Base-by-base conservation (phyloP, 2,797 vertebrate species). In the Nasua narica region DNA sequence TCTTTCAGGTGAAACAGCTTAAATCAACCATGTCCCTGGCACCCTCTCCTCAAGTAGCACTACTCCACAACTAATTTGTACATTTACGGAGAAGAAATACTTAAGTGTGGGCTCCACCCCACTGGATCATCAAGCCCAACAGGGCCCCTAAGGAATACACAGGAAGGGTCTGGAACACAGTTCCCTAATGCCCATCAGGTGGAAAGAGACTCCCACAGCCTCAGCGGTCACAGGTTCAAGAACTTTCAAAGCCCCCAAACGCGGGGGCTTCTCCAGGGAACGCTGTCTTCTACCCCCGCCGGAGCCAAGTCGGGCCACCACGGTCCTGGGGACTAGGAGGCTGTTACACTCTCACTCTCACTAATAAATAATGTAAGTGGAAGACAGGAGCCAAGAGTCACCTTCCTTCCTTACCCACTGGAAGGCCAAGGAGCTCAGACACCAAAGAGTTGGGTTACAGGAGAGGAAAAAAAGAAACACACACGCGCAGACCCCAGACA, bases 391-490 rank as follows among this genome's bases (percentile, higher is more conserved):
- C 40, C 72, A 50, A 87, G 19, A 86, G 87, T 93, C 91, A 92
- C 91, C 77, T 91, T 96, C 97, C 92, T 96, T 97, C 96, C 88
- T 90, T 81, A 56, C 60, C 52, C 91, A 76, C 60, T 78, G 86
- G 27, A 91, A 69, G 50, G 50, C 54, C 56, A 40, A 78, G 81
- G 27, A 50, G 43, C 58, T 87, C 78, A 77, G 27, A 77, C 95
- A 79, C 85, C 95, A 3, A 54, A 94, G 52, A 94, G 54, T 1
- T 48, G 81, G 46, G 37, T 84, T 88, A 88, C 69, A 43, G 70
- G 11, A 83, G 13, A n/a, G 32, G 7, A 37, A 90, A 65, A 46
- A 67, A 27, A 56, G 65, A 72, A 89, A 79, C 65, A 89, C 13
- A 76, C 2, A 69, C 8, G 12, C 67, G 25, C 4, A 25, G 70